Evolutionary conservation across 1,140 invertebrate genomes (phyloP).

Genomic region (Diorhabda elongata): DNA sequence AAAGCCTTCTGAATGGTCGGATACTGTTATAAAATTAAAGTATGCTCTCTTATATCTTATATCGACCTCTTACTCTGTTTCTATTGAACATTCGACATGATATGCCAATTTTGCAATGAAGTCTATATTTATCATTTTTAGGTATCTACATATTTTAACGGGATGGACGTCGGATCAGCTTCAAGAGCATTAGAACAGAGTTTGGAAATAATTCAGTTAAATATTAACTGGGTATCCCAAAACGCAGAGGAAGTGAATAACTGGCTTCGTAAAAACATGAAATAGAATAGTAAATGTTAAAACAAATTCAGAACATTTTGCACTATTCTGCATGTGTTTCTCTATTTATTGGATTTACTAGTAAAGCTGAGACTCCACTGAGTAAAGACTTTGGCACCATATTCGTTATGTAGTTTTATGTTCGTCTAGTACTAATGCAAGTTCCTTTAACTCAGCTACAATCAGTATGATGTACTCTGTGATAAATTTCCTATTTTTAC

Average conservation of each 20-base stretch:
- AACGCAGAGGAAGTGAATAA: slow-evolving; percentile 53
- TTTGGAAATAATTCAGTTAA: slow-evolving; percentile 71
- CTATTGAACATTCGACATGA: slow-evolving; percentile 12
- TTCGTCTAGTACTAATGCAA: background rate
- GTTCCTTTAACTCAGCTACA: background rate
- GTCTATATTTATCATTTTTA: slow-evolving; percentile 35
- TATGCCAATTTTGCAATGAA: no score
- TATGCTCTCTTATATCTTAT: no score
- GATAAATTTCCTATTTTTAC: background rate
- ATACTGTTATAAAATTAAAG: no score
- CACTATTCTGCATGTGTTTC: background rate
- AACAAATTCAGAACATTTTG: background rate
- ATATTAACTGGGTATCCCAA: slow-evolving; percentile 70
- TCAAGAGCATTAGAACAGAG: slow-evolving; percentile 65
- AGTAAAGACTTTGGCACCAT: background rate
- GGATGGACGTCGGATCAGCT: slow-evolving; percentile 64
- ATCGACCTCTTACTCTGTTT: slow-evolving; percentile 4
- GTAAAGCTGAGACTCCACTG: background rate
- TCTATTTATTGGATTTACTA: background rate
- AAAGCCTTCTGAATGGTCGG: no score
- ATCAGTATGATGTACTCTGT: background rate
- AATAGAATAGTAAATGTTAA: slow-evolving; percentile 25
- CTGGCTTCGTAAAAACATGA: slow-evolving; percentile 41
- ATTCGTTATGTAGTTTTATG: background rate
- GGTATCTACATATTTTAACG: slow-evolving; percentile 66